These are phyloP conservation scores for Apamea anceps DNA, from an alignment of 2,888 invertebrate genomes.

Conservation along the genomic window DNA sequence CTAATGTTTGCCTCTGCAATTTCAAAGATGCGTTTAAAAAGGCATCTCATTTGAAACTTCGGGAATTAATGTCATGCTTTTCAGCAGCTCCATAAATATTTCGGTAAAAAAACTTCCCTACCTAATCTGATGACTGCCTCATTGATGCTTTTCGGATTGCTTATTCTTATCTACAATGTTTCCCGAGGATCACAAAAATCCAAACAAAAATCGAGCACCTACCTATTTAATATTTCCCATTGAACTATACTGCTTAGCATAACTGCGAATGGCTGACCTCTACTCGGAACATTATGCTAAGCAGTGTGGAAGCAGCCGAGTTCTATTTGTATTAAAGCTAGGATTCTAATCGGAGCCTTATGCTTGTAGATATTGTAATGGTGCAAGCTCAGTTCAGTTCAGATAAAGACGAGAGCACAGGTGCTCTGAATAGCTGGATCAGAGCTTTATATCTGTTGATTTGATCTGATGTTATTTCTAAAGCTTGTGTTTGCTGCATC, in stretches of 20 bases:
- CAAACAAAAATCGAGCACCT: neutral
- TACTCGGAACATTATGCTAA: conserved; percentile 59
- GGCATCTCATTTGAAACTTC: neutral
- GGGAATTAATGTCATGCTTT: neutral
- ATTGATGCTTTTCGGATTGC: neutral
- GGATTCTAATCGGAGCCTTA: conserved; percentile 47
- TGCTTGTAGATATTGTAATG: conserved; percentile 32
- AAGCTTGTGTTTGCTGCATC: neutral
- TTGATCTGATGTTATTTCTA: neutral
- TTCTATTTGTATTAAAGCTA: conserved; percentile 54
- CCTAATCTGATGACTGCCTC: neutral
- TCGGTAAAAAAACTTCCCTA: neutral
- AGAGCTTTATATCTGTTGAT: conserved; percentile 1
- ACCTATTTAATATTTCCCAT: conserved; percentile 35
- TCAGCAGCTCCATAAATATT: neutral
- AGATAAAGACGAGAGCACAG: conserved; percentile 15
- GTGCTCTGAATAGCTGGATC: neutral
- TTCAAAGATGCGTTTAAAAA: neutral
- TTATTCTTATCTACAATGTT: neutral
- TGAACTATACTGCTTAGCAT: conserved; percentile 59
- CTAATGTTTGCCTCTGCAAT: neutral
- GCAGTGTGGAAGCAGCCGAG: conserved; percentile 47
- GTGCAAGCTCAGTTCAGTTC: neutral
- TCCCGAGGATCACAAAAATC: neutral
- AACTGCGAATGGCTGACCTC: conserved; percentile 58